Base-by-base conservation (phyloP, 1,140 invertebrate species). In the Calycopis cecrops region DNA sequence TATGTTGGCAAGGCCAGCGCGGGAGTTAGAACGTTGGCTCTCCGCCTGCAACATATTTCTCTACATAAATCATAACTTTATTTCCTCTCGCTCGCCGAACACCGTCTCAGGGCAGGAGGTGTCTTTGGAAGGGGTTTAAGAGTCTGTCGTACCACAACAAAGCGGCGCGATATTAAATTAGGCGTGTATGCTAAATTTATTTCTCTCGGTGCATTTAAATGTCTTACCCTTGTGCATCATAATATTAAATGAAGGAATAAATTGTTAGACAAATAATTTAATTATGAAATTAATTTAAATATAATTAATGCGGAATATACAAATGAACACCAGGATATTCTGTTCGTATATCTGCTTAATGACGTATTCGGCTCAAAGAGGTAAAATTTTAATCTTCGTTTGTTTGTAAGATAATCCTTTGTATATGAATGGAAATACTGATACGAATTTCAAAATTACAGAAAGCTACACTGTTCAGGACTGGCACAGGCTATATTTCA, bases 61-160 rank as follows among this genome's bases (percentile, higher is more conserved):
- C 69, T 77, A 73, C 77, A 80, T 85, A 85, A 81, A 85, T 85
- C 79, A 85, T 80, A 83, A 83, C 75, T 83, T 80, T 82, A 83
- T 85, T 82, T 85, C 79, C 79, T 81, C 76, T 85, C 78, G 76
- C 71, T 79, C 73, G 64, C 48, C 60, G 69, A 68, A 69, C 65
- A 62, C 68, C 55, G 64, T 42, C 49, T 60, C 52, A 54, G 56
- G 58, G 55, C 61, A 59, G 60, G 73, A 81, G 76, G 76, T 79
- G 76, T 80, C 79, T 83, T 80, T 82, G 76, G 70, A 76, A 80
- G 64, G 65, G 73, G 68, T 79, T 76, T 75, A 74, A 79, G 73
- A 81, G 69, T 70, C 65, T 51, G 60, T 65, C 61, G 60, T 66
- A 61, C 75, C 77, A 72, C 74, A 72, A 83, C 79, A 80, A n/a